Evolutionary conservation across 1,140 invertebrate species (phyloP), one percentile per base, ranked within the genome.

Genomic region (Hyposmocoma kahamanoa): DNA sequence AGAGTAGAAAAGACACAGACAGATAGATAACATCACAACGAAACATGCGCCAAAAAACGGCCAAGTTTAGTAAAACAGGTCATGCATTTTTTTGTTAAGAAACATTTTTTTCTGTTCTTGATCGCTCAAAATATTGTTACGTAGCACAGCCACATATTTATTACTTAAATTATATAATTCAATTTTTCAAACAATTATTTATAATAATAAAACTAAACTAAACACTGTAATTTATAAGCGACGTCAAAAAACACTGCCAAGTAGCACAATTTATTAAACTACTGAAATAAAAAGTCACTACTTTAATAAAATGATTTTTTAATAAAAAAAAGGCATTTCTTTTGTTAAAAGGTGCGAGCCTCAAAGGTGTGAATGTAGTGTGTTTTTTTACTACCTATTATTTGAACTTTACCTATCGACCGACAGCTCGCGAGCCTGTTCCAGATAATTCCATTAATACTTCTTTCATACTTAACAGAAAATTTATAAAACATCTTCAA

Each of bases 71-170:
- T 49, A 43, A 50, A 53, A 39, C 47, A 34, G n/a, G n/a, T 44
- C 59, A 59, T 67, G 63, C 63, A 60, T 48, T 48, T 44, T 50
- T 46, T 11, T 3, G 11, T 41, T 21, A 21, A n/a, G n/a, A n/a
- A n/a, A n/a, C n/a, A n/a, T 43, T 34, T 45, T 22, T 54, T 28
- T 18, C 49, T 47, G 21, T 65, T 72, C 72, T 78, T 75, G 74
- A 78, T 78, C 74, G 70, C 72, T 73, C 53, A 56, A 55, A 60
- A 66, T 63, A 65, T 70, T 67, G 70, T 53, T 69, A 70, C 53
- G 56, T 50, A 61, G 59, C 50, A 53, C 47, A 51, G 17, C 6
- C 20, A 21, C 21, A 22, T 21, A 15, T 36, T 36, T 1, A 1
- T 17, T 36, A n/a, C n/a, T 15, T 36, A 36, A 36, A 36, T n/a